These are phyloP conservation scores for Salvelinus alpinus DNA, from an alignment of 2,113 vertebrate genomes.

Conservation along the genomic window DNA sequence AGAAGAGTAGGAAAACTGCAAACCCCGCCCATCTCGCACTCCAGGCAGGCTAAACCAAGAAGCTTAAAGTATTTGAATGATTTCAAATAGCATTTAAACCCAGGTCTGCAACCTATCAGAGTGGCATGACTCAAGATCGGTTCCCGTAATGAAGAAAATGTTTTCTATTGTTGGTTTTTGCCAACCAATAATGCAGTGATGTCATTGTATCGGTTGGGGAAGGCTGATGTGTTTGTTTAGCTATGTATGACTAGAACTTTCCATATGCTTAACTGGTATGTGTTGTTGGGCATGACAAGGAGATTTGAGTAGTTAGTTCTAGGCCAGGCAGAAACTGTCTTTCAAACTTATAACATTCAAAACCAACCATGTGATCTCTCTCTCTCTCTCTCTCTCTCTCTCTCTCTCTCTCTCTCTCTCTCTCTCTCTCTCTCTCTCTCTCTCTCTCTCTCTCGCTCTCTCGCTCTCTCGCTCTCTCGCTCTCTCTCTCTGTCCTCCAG, in stretches of 20 bases:
- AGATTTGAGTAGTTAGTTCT: conserved; percentile 28
- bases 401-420: no score
- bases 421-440: no score
- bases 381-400: no score
- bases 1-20: no score
- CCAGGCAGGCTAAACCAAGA: no score
- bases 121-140: neutral
- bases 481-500: conserved; percentile 35
- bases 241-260: conserved; percentile 50
- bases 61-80: no score
- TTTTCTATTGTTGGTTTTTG: neutral
- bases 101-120: neutral
- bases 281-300: neutral
- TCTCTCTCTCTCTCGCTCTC: no score
- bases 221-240: conserved; percentile 33
- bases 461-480: no score
- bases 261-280: conserved; percentile 10
- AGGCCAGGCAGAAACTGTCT: conserved; percentile 39
- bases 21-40: no score
- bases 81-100: no score
- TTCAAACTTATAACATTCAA: conserved; percentile 42
- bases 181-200: conserved; percentile 7
- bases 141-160: neutral
- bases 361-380: conserved; percentile 28
- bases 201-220: neutral